Conservation (phyloP, 2,888 invertebrate genomes). For the Hydriomena furcata region DNA sequence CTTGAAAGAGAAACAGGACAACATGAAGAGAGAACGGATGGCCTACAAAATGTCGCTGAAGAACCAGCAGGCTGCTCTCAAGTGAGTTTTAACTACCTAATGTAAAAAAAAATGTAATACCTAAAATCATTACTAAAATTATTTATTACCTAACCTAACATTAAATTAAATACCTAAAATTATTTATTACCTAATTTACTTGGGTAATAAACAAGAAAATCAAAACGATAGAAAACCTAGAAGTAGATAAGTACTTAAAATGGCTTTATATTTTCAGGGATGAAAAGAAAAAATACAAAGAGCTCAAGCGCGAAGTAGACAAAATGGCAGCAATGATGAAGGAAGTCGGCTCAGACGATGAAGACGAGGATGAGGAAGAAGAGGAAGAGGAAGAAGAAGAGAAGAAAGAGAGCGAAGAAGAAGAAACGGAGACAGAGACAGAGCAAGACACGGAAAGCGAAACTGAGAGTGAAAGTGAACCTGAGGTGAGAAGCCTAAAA, state of each 20-base stretch:
- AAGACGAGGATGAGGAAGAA: constrained; percentile 87
- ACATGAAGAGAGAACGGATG: constrained; percentile 90
- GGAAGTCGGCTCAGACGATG: constrained; percentile 88
- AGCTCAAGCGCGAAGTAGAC: constrained; percentile 93
- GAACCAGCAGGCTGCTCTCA: constrained; percentile 90
- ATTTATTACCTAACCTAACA: too few relatives aligned
- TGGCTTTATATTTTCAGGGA: constrained; percentile 72
- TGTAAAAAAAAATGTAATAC: too few relatives aligned
- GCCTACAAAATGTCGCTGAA: constrained; percentile 91
- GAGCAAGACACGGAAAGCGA: constrained; percentile 87
- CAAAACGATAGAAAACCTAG: too few relatives aligned
- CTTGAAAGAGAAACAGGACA: constrained; percentile 88
- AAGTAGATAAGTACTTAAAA: too few relatives aligned
- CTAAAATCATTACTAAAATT: too few relatives aligned
- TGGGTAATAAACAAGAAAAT: too few relatives aligned
- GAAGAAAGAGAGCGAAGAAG: constrained; percentile 79
- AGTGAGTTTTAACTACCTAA: too few relatives aligned
- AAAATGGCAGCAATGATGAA: constrained; percentile 96
- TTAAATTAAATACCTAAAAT: too few relatives aligned
- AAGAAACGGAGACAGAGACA: constrained; percentile 86
- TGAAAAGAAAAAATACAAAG: constrained; percentile 92
- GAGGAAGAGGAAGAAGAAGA: constrained; percentile 86
- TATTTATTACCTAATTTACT: too few relatives aligned
- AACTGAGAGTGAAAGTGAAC: constrained; percentile 86
- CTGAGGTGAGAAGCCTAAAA: constrained; percentile 75